phyloP scores from a whole-genome alignment of 2,113 vertebrate genomes.

The Nerophis ophidion region DNA sequence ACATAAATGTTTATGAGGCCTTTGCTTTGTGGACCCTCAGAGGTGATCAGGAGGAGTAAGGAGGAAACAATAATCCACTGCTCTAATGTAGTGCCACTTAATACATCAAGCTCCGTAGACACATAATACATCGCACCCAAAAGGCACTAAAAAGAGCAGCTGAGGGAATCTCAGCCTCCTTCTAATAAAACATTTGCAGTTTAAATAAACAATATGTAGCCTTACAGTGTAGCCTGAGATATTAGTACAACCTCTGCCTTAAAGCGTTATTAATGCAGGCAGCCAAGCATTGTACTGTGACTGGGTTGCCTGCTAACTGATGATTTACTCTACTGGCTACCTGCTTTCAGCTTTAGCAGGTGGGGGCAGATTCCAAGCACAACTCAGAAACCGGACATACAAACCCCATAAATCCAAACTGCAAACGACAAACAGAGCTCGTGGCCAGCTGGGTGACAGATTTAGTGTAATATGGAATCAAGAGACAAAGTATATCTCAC shows the following conservation, averaged over 20 bases:
- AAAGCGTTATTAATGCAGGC: constrained; percentile 7
- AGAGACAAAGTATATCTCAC: constrained; percentile 1
- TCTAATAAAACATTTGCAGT: constrained; percentile 17
- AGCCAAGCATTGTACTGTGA: constrained; percentile 2
- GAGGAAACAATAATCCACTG: constrained; percentile 55
- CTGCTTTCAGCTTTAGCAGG: constrained; percentile 21
- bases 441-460: constrained; percentile 16
- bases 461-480: constrained; percentile 13
- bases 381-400: constrained; percentile 17
- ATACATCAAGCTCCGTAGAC: constrained; percentile 52
- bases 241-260: constrained; percentile 8
- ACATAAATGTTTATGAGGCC: constrained; percentile 75
- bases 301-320: constrained; percentile 5
- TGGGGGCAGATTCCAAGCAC: constrained; percentile 24
- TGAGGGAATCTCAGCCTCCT: constrained; percentile 51
- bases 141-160: constrained; percentile 12
- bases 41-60: constrained; percentile 68
- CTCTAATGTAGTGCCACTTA: constrained; percentile 66
- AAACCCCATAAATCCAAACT: constrained; percentile 18
- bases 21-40: constrained; percentile 59
- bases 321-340: constrained; percentile 24
- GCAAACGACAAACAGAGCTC: constrained; percentile 1
- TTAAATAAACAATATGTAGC: not conserved
- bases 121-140: constrained; percentile 24
- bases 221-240: not conserved